phyloP scores from a whole-genome alignment of 2,113 vertebrate genomes.

The Edolisoma coerulescens region DNA sequence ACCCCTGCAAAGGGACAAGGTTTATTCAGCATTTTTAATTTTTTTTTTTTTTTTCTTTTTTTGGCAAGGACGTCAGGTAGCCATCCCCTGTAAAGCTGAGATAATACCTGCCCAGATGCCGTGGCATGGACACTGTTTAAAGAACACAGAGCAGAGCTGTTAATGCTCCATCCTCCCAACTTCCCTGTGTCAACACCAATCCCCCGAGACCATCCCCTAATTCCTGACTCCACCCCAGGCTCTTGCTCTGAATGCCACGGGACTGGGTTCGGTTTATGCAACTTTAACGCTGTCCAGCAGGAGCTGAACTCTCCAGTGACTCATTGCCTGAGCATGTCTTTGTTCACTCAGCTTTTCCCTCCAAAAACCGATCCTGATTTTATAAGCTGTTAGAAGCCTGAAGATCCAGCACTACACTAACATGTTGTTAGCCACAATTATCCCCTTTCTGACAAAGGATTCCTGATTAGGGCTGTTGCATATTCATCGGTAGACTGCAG shows the following conservation, averaged over 20 bases:
- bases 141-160: background rate
- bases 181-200: background rate
- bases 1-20: background rate
- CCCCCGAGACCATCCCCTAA: background rate
- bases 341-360: slow-evolving; percentile 7
- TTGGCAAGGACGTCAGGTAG: background rate
- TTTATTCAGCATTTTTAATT: background rate
- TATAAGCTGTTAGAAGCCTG: slow-evolving; percentile 28
- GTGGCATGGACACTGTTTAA: background rate
- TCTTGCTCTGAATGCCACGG: background rate
- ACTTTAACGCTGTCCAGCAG: background rate
- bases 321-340: background rate
- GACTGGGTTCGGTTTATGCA: background rate
- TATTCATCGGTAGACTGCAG: slow-evolving; percentile 21
- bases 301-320: background rate
- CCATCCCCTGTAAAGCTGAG: background rate
- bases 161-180: background rate
- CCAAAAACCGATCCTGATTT: background rate
- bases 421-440: slow-evolving; percentile 37
- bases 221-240: background rate
- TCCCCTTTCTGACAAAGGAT: slow-evolving; percentile 26
- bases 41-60: background rate
- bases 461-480: slow-evolving; percentile 51
- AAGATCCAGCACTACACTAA: slow-evolving; percentile 24
- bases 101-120: background rate